Base-by-base conservation (phyloP, 2,797 vertebrate species). In the Sebastes oblongus region DNA sequence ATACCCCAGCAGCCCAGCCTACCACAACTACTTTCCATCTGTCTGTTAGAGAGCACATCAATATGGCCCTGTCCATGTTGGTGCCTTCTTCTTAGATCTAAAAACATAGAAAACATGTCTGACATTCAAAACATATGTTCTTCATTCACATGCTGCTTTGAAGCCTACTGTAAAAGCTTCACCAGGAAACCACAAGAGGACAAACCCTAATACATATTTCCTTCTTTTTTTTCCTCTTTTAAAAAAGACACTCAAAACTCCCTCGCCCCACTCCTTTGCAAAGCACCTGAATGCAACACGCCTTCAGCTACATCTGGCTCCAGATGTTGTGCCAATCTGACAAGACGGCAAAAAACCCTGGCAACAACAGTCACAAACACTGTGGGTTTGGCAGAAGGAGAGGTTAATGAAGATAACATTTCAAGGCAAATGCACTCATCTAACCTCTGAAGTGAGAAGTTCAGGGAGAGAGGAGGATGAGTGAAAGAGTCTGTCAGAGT, bases 161-260 rank as follows among this genome's bases (percentile, higher is more conserved):
- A 93, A 82, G 78, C 61, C 11, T 65, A 70, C 80, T 79, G 80
- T 77, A 86, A 91, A 87, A 73, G 70, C 66, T 69, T 75, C 74
- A 77, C 25, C 68, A 87, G 84, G 83, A 91, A 93, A 88, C 88
- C 88, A 77, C 88, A 85, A 78, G 68, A 89, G 60, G 65, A 75
- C 78, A 83, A 86, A 59, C 66, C 66, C 77, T 73, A 75, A 83
- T 83, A 64, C 78, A 77, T 62, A 78, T 82, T 86, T 89, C 72
- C 81, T 64, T 80, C 29, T 22, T 42, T 42, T 70, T 46, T 59
- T 70, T 27, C 3, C 18, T 3, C 68, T 61, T 67, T 58, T 30
- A 59, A 60, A 56, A 75, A 68, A 36, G 13, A 42, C 60, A 34
- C 20, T 62, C 10, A 25, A 66, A 61, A 34, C 58, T 67, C 29